These are phyloP conservation scores for Amazona vittata DNA, from an alignment of 2,113 vertebrate species.

Conservation along the genomic window DNA sequence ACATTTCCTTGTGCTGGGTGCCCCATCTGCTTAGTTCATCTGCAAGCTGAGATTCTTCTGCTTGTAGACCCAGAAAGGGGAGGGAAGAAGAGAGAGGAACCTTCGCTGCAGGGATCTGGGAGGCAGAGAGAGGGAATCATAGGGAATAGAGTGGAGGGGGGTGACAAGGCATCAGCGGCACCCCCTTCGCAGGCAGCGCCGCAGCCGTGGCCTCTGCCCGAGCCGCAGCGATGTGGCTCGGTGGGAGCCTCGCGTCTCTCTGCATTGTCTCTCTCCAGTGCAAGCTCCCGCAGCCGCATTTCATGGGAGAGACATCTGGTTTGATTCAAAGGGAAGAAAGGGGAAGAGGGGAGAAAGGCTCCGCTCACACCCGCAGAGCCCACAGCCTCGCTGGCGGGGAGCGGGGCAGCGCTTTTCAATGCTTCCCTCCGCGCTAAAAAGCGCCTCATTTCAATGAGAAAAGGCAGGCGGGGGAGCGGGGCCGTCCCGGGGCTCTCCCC, in stretches of 20 bases:
- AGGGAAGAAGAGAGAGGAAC: neutral
- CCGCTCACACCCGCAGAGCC: neutral
- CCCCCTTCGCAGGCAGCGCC: neutral
- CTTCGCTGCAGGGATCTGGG: neutral
- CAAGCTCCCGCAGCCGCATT: slow-evolving; percentile 30
- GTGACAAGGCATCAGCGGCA: neutral
- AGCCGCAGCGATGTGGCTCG: neutral
- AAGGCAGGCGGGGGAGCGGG: neutral
- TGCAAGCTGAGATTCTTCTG: slow-evolving; percentile 49
- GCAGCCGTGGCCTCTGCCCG: neutral
- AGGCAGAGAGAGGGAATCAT: neutral
- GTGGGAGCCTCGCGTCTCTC: neutral
- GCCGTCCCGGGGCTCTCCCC: neutral
- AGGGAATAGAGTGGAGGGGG: neutral
- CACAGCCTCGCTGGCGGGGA: neutral
- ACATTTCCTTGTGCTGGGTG: slow-evolving; percentile 52
- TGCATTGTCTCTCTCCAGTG: neutral
- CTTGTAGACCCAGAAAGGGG: neutral
- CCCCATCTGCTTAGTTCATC: slow-evolving; percentile 41
- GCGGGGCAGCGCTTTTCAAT: slow-evolving; percentile 9
- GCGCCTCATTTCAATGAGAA: slow-evolving; percentile 63
- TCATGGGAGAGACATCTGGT: slow-evolving; percentile 62
- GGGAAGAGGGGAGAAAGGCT: neutral
- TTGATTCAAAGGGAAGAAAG: slow-evolving; percentile 58
- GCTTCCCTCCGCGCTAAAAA: neutral